Percentiles rank a stretch among this genome's conserved stretches.
These are phyloP conservation scores for Mycteria americana DNA, from an alignment of 2,797 vertebrate genomes.

Conservation along the genomic window DNA sequence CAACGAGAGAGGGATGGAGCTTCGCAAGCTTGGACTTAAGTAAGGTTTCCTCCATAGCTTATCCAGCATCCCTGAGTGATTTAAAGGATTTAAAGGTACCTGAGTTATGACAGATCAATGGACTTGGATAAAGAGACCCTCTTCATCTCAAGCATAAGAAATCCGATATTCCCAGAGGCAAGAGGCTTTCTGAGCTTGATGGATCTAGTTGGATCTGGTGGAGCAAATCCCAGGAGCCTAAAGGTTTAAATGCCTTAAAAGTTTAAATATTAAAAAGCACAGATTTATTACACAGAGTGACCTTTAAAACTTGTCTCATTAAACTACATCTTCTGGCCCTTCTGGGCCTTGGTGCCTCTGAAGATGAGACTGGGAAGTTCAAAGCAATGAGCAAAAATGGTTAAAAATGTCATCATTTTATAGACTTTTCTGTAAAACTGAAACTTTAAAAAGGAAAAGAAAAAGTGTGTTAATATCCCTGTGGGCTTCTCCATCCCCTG, in stretches of 20 bases:
- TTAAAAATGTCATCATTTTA: slow-evolving; percentile 59
- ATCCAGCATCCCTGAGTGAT: background rate
- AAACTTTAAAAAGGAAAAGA: background rate
- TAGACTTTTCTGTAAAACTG: background rate
- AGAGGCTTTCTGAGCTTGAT: slow-evolving; percentile 23
- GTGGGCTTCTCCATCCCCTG: background rate
- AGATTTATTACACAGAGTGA: slow-evolving; percentile 66
- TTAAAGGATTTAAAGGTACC: background rate
- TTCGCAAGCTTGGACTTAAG: background rate
- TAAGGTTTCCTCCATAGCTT: background rate
- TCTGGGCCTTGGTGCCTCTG: slow-evolving; percentile 46
- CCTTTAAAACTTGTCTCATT: slow-evolving; percentile 73
- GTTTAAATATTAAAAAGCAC: slow-evolving; percentile 62
- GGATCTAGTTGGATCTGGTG: slow-evolving; percentile 53
- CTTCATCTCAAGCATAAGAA: slow-evolving; percentile 26
- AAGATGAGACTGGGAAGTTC: slow-evolving; percentile 31
- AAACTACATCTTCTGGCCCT: slow-evolving; percentile 63
- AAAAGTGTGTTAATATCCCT: background rate
- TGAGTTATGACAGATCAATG: slow-evolving; percentile 2
- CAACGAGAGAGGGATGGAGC: background rate
- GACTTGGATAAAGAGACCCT: slow-evolving; percentile 24
- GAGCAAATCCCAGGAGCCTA: slow-evolving; percentile 52
- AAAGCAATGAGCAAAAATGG: slow-evolving; percentile 61
- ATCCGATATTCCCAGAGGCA: background rate
- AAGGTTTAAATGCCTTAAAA: slow-evolving; percentile 68